Conservation (phyloP, 2,113 vertebrate species). For the Zosterops pallidus region DNA sequence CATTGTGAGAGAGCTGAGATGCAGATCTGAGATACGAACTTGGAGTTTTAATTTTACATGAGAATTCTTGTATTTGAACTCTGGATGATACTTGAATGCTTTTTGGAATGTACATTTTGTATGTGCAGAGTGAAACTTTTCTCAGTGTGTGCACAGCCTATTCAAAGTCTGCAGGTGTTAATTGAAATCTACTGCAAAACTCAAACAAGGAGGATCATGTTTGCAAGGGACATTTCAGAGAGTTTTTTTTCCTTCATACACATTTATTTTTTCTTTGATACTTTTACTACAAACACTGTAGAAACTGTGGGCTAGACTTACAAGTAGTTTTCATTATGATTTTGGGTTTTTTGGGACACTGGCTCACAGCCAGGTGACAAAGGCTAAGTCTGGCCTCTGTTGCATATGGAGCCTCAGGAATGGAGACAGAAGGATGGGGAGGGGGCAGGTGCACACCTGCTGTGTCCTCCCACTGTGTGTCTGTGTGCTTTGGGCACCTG, state of each 20-base stretch:
- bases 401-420: not conserved
- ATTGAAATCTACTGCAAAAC: not conserved
- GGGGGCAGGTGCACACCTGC: not conserved
- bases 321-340: not conserved
- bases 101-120: not conserved
- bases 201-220: not conserved
- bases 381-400: not conserved
- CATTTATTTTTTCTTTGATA: not conserved
- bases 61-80: not conserved
- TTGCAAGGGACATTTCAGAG: not conserved
- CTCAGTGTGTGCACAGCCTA: not conserved
- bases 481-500: not conserved
- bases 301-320: not conserved
- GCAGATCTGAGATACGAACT: not conserved
- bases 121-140: not conserved
- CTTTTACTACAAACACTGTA: not conserved
- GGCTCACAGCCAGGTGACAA: not conserved
- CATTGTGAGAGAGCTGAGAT: not conserved
- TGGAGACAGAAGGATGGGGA: not conserved
- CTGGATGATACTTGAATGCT: not conserved
- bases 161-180: not conserved
- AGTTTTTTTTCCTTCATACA: not conserved
- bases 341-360: not conserved
- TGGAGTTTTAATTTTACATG: not conserved
- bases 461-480: not conserved